Percentiles rank a stretch among this genome's conserved stretches.
Evolutionary conservation across 2,797 vertebrate genomes (phyloP).

Genomic region (Enteromius argenteus): DNA sequence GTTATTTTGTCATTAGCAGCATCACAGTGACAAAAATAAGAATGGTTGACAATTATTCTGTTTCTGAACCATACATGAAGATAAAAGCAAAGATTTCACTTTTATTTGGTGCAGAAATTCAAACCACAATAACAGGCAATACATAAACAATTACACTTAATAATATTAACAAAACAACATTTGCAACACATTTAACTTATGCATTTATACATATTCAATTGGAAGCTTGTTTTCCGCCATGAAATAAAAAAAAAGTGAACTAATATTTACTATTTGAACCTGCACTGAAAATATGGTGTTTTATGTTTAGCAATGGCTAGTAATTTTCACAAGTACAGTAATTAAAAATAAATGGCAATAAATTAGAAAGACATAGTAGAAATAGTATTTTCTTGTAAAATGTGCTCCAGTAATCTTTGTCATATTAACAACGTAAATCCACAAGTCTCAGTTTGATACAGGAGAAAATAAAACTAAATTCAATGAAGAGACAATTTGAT

Average conservation of each 20-base stretch:
- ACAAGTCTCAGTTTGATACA: not conserved
- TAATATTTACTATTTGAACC: not conserved
- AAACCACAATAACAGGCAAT: not conserved
- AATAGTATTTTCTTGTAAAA: not conserved
- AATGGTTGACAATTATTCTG: no score
- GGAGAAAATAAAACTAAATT: not conserved
- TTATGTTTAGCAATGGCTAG: not conserved
- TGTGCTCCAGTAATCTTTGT: not conserved
- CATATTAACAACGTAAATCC: not conserved
- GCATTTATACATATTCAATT: not conserved
- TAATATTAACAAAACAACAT: not conserved
- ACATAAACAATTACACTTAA: not conserved
- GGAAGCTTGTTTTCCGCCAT: not conserved
- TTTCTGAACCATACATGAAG: not conserved
- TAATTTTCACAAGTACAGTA: not conserved
- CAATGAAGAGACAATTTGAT: slow-evolving; percentile 1
- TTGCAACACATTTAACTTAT: not conserved
- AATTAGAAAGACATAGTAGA: not conserved
- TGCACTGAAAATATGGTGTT: not conserved
- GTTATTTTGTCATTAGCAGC: not conserved
- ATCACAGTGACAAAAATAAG: not conserved
- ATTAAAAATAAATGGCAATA: not conserved
- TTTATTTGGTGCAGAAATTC: not conserved
- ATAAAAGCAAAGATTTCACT: not conserved
- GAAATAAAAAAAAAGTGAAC: not conserved